Evolutionary conservation across 2,113 vertebrate genomes (phyloP).

Genomic region (Mixornis gularis): DNA sequence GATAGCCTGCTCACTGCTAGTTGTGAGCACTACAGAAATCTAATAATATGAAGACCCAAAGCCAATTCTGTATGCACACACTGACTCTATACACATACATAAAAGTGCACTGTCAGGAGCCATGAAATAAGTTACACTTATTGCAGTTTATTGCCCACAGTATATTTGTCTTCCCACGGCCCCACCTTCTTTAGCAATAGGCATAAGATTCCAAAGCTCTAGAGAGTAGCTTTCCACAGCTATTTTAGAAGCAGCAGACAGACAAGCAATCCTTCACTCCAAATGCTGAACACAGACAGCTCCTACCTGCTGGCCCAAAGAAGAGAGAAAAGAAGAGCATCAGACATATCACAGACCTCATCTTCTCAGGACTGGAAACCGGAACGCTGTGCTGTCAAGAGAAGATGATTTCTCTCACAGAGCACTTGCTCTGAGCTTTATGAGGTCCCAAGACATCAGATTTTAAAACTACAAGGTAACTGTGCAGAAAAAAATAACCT

Average conservation of each 20-base stretch:
- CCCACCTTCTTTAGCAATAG: neutral
- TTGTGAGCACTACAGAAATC: neutral
- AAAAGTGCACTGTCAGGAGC: neutral
- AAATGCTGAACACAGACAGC: neutral
- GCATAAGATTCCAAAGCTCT: neutral
- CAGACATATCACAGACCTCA: neutral
- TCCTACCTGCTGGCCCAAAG: neutral
- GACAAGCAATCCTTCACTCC: neutral
- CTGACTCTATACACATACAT: neutral
- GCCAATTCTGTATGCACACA: neutral
- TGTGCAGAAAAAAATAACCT: neutral
- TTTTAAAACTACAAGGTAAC: neutral
- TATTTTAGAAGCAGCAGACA: neutral
- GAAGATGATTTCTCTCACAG: neutral
- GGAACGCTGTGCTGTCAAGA: neutral
- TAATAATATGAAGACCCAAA: neutral
- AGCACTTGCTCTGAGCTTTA: neutral
- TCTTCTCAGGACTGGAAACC: neutral
- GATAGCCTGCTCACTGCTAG: neutral
- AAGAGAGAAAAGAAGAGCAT: neutral
- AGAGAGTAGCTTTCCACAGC: neutral
- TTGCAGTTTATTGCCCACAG: neutral
- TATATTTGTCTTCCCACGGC: neutral
- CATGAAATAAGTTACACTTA: neutral
- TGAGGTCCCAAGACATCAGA: neutral